Evolutionary conservation across 2,888 invertebrate genomes (phyloP).

Genomic region (Eueremaeus valkanovi): DNA sequence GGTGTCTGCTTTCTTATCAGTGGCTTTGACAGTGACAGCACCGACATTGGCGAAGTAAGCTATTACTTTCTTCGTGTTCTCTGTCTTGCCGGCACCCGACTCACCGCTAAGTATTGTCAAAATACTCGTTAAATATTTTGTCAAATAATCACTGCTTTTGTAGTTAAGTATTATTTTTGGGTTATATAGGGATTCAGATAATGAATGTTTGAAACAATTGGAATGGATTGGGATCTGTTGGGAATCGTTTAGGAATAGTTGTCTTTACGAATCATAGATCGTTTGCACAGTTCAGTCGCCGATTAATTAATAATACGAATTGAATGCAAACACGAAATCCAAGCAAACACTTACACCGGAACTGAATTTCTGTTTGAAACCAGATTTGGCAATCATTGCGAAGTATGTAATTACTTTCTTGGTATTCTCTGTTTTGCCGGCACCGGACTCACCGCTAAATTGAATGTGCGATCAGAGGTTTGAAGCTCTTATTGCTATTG

Average conservation of each 20-base stretch:
- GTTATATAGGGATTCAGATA: neutral
- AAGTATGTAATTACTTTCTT: conserved; percentile 57
- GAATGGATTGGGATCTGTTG: neutral
- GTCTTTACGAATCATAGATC: neutral
- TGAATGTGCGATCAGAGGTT: neutral
- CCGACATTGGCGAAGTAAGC: conserved; percentile 77
- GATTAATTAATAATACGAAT: neutral
- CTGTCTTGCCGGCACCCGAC: conserved; percentile 61
- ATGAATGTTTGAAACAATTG: neutral
- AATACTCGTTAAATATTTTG: neutral
- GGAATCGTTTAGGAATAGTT: neutral
- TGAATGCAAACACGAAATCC: neutral
- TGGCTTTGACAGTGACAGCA: conserved; percentile 79
- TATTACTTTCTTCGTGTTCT: conserved; percentile 57
- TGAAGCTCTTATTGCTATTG: neutral
- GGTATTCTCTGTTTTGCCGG: conserved; percentile 60
- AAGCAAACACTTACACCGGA: conserved; percentile 36
- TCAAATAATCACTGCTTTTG: neutral
- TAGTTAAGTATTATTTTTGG: neutral
- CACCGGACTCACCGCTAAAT: conserved; percentile 64
- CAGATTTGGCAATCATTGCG: conserved; percentile 81
- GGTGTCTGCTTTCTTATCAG: conserved; percentile 55
- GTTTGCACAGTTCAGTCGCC: neutral
- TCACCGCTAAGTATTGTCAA: conserved; percentile 57
- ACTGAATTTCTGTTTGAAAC: conserved; percentile 39